Evolutionary conservation across 30 jellyfish, hydroid and myxozoan genomes (phyloP).

Genomic region (Aurelia coerulea): DNA sequence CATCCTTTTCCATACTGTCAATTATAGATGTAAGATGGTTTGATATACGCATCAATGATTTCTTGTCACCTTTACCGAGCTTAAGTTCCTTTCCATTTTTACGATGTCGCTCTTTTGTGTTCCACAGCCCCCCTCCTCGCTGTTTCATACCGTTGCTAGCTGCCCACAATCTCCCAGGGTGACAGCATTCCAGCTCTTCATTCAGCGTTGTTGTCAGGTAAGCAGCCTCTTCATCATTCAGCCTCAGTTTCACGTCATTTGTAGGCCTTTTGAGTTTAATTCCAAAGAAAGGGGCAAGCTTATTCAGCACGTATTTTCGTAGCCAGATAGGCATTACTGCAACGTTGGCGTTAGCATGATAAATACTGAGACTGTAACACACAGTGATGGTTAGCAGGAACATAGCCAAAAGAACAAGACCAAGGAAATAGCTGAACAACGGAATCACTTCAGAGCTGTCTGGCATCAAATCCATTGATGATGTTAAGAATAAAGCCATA

Average conservation of each 20-base stretch:
- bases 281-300: slow-evolving; percentile 71
- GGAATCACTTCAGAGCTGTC: slow-evolving; percentile 98
- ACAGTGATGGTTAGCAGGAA: slow-evolving; percentile 76
- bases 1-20: slow-evolving; percentile 65
- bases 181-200: slow-evolving; percentile 66
- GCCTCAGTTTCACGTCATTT: slow-evolving; percentile 10
- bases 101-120: slow-evolving; percentile 14
- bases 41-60: slow-evolving; percentile 31
- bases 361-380: slow-evolving; percentile 85
- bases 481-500: slow-evolving; percentile 85
- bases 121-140: slow-evolving; percentile 51
- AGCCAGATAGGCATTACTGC: slow-evolving; percentile 91
- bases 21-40: slow-evolving; percentile 38
- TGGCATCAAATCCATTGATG: slow-evolving; percentile 86
- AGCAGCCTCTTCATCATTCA: slow-evolving; percentile 29
- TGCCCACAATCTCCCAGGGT: slow-evolving; percentile 78
- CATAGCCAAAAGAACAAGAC: slow-evolving; percentile 76
- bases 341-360: slow-evolving; percentile 86
- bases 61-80: slow-evolving; percentile 31
- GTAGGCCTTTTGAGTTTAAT: slow-evolving; percentile 23
- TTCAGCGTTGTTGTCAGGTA: slow-evolving; percentile 29
- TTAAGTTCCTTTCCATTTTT: slow-evolving; percentile 7
- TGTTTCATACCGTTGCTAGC: slow-evolving; percentile 9
- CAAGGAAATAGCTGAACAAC: slow-evolving; percentile 80
- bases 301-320: slow-evolving; percentile 72